These are phyloP conservation scores for Plutomurus gul DNA, from an alignment of 1,140 invertebrate species.

Conservation along the genomic window DNA sequence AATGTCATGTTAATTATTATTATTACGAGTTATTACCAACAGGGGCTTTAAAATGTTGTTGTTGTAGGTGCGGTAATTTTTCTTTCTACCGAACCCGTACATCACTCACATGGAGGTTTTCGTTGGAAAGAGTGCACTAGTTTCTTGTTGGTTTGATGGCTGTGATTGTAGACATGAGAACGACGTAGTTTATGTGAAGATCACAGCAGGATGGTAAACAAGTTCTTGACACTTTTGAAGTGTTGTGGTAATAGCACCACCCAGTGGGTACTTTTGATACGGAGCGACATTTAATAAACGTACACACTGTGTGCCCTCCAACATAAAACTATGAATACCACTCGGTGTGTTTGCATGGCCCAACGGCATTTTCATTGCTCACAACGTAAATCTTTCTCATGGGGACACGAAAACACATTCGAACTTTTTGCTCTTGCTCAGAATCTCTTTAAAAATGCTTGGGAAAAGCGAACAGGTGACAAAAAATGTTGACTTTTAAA, in stretches of 20 bases:
- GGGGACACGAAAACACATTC: background rate
- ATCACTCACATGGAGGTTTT: background rate
- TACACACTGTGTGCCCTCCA: no score
- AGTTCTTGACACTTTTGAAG: background rate
- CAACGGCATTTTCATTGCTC: no score
- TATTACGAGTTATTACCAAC: no score
- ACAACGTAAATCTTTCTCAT: background rate
- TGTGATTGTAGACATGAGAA: background rate
- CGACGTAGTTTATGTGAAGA: background rate
- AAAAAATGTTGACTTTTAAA: no score
- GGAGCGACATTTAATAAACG: no score
- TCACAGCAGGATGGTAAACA: background rate
- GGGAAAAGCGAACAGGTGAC: background rate
- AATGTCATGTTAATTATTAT: no score
- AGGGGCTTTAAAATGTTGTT: no score
- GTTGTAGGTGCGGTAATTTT: no score
- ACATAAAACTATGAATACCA: no score
- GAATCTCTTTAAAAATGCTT: constrained; percentile 30
- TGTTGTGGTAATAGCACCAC: background rate
- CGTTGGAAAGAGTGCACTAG: background rate
- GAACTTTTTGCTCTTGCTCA: background rate
- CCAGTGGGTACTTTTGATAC: background rate
- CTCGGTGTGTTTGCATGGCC: no score
- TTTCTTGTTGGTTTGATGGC: background rate
- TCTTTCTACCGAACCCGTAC: no score